These are phyloP conservation scores for Orgyia antiqua DNA, from an alignment of 2,888 invertebrate species.

Conservation along the genomic window DNA sequence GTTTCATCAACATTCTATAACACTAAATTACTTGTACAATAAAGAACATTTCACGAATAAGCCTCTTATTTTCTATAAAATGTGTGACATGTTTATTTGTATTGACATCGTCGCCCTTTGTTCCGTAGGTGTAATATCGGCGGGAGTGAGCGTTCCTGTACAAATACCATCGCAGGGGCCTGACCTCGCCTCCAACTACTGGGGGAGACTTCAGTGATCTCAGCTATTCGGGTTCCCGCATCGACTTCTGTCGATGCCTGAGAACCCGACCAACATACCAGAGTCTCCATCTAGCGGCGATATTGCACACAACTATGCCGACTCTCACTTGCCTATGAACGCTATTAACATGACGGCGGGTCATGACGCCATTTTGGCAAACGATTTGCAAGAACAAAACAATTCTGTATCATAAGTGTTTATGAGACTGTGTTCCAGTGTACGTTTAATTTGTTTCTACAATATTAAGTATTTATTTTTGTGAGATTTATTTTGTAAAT, in stretches of 20 bases:
- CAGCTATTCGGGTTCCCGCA: slow-evolving; percentile 92
- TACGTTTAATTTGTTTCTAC: slow-evolving; percentile 8
- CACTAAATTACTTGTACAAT: slow-evolving; percentile 1
- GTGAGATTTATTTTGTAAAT: slow-evolving; percentile 41
- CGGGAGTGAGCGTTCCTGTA: slow-evolving; percentile 94
- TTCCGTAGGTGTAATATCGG: slow-evolving; percentile 91
- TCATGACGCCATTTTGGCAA: slow-evolving; percentile 66
- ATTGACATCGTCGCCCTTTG: slow-evolving; percentile 35
- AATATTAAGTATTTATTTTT: slow-evolving; percentile 15
- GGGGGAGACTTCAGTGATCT: slow-evolving; percentile 96
- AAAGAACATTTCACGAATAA: slow-evolving; percentile 2
- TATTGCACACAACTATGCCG: slow-evolving; percentile 70
- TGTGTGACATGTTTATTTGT: slow-evolving; percentile 15
- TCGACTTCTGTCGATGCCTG: slow-evolving; percentile 82
- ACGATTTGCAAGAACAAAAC: slow-evolving; percentile 57
- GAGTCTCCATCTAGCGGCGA: slow-evolving; percentile 70
- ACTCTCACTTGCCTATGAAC: slow-evolving; percentile 62
- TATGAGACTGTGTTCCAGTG: slow-evolving; percentile 23
- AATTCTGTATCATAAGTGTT: slow-evolving; percentile 57
- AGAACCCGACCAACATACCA: slow-evolving; percentile 74
- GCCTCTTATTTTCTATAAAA: slow-evolving; percentile 5
- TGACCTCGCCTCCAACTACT: slow-evolving; percentile 89
- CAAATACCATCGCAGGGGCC: slow-evolving; percentile 93
- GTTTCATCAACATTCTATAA: not conserved
- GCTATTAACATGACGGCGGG: slow-evolving; percentile 75